phyloP scores from a whole-genome alignment of 2,888 invertebrate genomes.

The Augochlorella aurata region DNA sequence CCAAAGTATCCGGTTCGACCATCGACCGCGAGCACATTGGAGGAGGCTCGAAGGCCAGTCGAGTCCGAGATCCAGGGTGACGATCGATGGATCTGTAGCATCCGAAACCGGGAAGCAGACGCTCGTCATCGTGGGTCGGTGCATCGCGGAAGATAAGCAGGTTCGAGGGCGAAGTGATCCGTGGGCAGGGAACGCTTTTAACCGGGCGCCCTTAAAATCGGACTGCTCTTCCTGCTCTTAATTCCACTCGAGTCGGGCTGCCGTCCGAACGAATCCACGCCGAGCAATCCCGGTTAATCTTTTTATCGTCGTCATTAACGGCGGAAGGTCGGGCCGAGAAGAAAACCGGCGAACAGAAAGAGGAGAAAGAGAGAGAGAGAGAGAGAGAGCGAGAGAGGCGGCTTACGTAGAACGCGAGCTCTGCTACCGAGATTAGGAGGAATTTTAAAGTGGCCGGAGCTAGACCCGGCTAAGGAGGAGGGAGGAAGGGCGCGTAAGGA shows the following conservation, averaged over 20 bases:
- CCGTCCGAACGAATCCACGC: slow-evolving; percentile 59
- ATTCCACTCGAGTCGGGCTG: slow-evolving; percentile 53
- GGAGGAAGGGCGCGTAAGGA: slow-evolving; percentile 18
- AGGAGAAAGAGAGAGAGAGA: slow-evolving; percentile 1
- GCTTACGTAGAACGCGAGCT: slow-evolving; percentile 65
- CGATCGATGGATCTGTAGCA: no score
- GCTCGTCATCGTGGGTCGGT: not conserved
- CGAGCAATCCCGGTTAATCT: slow-evolving; percentile 71
- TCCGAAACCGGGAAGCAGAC: not conserved
- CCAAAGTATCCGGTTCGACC: no score
- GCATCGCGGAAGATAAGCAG: slow-evolving; percentile 49
- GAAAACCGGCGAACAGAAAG: slow-evolving; percentile 9
- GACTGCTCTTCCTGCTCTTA: slow-evolving; percentile 42
- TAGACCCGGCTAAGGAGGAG: slow-evolving; percentile 59
- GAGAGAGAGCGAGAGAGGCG: slow-evolving; percentile 31
- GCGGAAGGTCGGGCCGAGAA: slow-evolving; percentile 37
- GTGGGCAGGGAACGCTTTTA: slow-evolving; percentile 39
- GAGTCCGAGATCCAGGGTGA: no score
- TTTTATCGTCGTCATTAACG: slow-evolving; percentile 74
- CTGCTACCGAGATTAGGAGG: slow-evolving; percentile 72
- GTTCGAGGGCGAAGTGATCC: slow-evolving; percentile 34
- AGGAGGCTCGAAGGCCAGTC: no score
- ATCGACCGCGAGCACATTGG: no score
- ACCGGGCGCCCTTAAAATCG: slow-evolving; percentile 34
- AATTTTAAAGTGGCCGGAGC: slow-evolving; percentile 71